Base-by-base conservation (phyloP, 2,113 vertebrate genomes). In the Pomatostomus ruficeps region DNA sequence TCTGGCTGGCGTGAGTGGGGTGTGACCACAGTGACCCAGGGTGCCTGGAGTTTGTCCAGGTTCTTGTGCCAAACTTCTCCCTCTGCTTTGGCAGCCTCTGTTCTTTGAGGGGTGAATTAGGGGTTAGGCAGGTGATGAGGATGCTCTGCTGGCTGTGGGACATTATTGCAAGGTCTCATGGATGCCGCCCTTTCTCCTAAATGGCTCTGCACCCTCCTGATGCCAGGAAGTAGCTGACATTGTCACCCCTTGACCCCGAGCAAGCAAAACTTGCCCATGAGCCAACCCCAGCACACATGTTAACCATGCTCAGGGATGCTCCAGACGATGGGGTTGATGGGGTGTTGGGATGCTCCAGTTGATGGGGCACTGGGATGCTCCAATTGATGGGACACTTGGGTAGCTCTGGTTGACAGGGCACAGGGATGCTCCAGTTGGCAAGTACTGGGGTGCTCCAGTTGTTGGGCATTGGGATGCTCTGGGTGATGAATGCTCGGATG, bases 21-120 rank as follows among this genome's bases (percentile, higher is more conserved):
- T 68, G 35, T 9, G 17, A 82, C 61, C 1, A 1, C 23, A 1
- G 2, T 1, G n/a, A 84, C 54, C 49, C 0, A 1, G 74, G 40
- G 51, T 0, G 3, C 36, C n/a, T 7, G 7, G 20, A 23, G 48
- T 33, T 31, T 6, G 3, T 36, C 46, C 0, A 0, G 13, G 10
- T 10, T 15, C 77, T 68, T 2, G 5, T 80, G 49, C 24, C 79
- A 33, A 35, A 3, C 15, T 4, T 1, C 54, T 59, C n/a, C 7
- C 36, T 71, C 2, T 1, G 16, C 66, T 91, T 23, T 0, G 0
- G 52, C 89, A 78, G 28, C 19, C 43, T 40, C 52, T 24, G 57
- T 14, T 29, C 68, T 48, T 20, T 20, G 0, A 0, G 40, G n/a
- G 12, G 22, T 35, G 45, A 16, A 17, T 40, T 10, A 13, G 36